Base-by-base conservation (phyloP, 2,888 invertebrate species). In the Eretmocerus hayati region DNA sequence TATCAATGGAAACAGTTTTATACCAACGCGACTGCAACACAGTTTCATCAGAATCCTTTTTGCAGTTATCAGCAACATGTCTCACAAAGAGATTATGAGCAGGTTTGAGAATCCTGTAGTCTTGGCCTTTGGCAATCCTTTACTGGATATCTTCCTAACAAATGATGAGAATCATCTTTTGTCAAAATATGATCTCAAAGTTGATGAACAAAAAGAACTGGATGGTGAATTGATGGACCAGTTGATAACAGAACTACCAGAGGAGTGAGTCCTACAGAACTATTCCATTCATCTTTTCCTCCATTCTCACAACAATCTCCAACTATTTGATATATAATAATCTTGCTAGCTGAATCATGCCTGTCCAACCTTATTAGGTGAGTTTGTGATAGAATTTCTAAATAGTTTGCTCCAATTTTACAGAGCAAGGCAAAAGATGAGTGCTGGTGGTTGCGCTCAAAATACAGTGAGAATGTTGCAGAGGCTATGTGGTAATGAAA, bases 51-150 rank as follows among this genome's bases (percentile, higher is more conserved):
- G n/a, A n/a, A n/a, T n/a, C n/a, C n/a, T n/a, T n/a, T n/a, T n/a
- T n/a, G n/a, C n/a, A n/a, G n/a, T n/a, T 30, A 33, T n/a, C n/a
- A n/a, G 8, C 33, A 33, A 6, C 9, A 20, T 37, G 37, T 37
- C 37, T 21, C 20, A 21, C 20, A 37, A 37, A 11, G 37, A 37
- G 37, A 20, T 11, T 13, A 37, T 37, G 11, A 21, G 21, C 20
- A 21, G 11, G 13, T 52, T 64, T 5, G 51, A 59, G 18, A 42
- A 53, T n/a, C 68, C 71, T 35, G 59, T 63, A 9, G 56, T 71
- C 15, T 53, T 66, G 48, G 63, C 66, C 37, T 69, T 72, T 44
- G 72, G 72, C 13, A 71, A 72, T 61, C 71, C 72, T 16, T 51
- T 72, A 19, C 43, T 72, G 42, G 72, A 72, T 53, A 61, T 67